Evolutionary conservation across 1,140 invertebrate species (phyloP).

Genomic region (Drosophila elegans): DNA sequence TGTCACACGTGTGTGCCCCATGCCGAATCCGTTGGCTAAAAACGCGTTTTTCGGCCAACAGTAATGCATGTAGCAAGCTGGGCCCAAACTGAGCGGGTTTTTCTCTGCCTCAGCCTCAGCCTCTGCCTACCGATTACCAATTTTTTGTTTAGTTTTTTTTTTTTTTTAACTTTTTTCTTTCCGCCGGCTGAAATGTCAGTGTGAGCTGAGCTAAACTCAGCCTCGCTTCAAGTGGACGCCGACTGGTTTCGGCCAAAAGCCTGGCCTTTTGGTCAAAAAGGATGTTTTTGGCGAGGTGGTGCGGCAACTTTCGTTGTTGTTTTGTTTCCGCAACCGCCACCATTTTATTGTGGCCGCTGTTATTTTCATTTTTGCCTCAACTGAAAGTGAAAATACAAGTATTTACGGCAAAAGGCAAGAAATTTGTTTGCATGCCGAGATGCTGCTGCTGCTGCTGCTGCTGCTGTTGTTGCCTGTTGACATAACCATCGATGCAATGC

Average conservation of each 20-base stretch:
- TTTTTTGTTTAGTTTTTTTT: constrained; percentile 4
- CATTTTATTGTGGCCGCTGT: constrained; percentile 48
- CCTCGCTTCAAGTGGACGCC: constrained; percentile 49
- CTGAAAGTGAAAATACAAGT: constrained; percentile 74
- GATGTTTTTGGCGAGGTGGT: constrained; percentile 64
- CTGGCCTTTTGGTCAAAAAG: constrained; percentile 68
- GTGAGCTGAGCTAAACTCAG: constrained; percentile 12
- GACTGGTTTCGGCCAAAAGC: constrained; percentile 65
- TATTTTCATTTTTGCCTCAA: constrained; percentile 56
- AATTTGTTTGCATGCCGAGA: constrained; percentile 53
- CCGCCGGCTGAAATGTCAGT: constrained; percentile 62
- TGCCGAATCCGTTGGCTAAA: constrained; percentile 29
- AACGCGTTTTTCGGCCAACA: constrained; percentile 53
- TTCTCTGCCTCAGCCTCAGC: neutral
- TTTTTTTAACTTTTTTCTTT: constrained; percentile 1
- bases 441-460: constrained; percentile 19
- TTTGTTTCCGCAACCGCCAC: constrained; percentile 75
- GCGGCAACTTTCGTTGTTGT: constrained; percentile 69
- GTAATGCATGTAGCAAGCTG: constrained; percentile 23
- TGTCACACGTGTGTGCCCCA: constrained; percentile 56
- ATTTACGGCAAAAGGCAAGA: constrained; percentile 45
- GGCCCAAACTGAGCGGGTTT: constrained; percentile 27
- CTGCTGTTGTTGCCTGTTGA: constrained; percentile 42
- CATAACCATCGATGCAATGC: constrained; percentile 56
- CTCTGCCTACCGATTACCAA: constrained; percentile 28